phyloP scores from a whole-genome alignment of 2,113 vertebrate genomes.

The Zootoca vivipara region DNA sequence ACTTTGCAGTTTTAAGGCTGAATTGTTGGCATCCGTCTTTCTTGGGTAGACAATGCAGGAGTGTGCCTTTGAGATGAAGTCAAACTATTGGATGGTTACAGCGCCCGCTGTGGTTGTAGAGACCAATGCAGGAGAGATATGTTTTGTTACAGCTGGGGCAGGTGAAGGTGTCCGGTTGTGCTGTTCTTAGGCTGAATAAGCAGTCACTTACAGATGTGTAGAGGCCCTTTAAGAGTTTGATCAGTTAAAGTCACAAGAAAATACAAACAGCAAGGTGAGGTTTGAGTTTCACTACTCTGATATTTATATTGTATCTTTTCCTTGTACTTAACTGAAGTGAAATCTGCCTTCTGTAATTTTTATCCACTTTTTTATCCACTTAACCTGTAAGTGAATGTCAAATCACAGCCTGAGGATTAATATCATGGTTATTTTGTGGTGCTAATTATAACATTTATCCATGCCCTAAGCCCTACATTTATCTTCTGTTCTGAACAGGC shows the following conservation, averaged over 20 bases:
- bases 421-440: conserved; percentile 2
- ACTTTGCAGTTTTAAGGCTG: too few relatives aligned
- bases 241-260: background rate
- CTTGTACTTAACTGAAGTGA: background rate
- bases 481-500: background rate
- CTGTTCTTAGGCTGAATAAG: too few relatives aligned
- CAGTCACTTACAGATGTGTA: background rate
- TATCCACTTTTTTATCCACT: background rate
- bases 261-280: background rate
- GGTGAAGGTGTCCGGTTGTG: too few relatives aligned
- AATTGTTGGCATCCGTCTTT: too few relatives aligned
- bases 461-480: background rate
- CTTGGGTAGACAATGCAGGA: too few relatives aligned
- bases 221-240: background rate
- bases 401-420: background rate
- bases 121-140: too few relatives aligned
- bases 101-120: too few relatives aligned
- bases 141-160: too few relatives aligned
- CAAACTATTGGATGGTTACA: too few relatives aligned
- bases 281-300: background rate
- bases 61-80: too few relatives aligned
- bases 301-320: background rate
- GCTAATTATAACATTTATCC: conserved; percentile 6
- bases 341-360: background rate
- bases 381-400: conserved; percentile 31